Evolutionary conservation across 2,113 vertebrate genomes (phyloP).

Genomic region (Myocastor coypus): DNA sequence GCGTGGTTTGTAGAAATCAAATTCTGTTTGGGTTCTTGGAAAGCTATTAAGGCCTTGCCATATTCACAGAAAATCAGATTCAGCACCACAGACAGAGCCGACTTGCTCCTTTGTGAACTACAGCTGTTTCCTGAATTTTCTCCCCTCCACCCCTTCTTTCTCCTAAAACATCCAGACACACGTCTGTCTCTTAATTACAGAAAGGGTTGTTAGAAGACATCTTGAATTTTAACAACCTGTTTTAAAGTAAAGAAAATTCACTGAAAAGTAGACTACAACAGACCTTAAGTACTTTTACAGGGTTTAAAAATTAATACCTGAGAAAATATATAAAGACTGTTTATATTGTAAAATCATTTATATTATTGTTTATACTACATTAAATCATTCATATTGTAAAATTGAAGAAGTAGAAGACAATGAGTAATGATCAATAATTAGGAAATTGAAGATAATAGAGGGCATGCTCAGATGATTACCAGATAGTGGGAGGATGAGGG

Average conservation of each 20-base stretch:
- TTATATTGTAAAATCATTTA: too few relatives aligned
- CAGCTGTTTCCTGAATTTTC: conserved; percentile 72
- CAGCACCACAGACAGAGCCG: conserved; percentile 65
- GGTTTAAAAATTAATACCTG: conserved; percentile 14
- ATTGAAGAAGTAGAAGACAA: background rate
- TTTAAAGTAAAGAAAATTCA: conserved; percentile 72
- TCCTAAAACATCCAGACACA: conserved; percentile 73
- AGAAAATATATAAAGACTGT: background rate
- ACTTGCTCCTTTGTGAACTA: conserved; percentile 66
- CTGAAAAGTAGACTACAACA: conserved; percentile 63
- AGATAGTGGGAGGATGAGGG: background rate
- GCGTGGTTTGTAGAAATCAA: conserved; percentile 65
- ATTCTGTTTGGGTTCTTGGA: conserved; percentile 63
- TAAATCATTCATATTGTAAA: background rate
- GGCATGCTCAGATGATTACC: background rate
- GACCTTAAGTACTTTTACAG: conserved; percentile 74
- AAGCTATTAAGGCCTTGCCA: conserved; percentile 71
- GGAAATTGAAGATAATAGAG: background rate
- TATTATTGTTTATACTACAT: too few relatives aligned
- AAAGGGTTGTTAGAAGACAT: conserved; percentile 75
- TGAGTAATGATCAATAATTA: background rate
- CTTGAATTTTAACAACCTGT: conserved; percentile 77
- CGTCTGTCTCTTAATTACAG: conserved; percentile 76
- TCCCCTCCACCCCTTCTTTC: background rate
- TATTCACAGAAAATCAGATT: conserved; percentile 52